Evolutionary conservation across 2,113 vertebrate genomes (phyloP), one percentile per base, ranked within the genome.

Genomic region (Petroica traversi): DNA sequence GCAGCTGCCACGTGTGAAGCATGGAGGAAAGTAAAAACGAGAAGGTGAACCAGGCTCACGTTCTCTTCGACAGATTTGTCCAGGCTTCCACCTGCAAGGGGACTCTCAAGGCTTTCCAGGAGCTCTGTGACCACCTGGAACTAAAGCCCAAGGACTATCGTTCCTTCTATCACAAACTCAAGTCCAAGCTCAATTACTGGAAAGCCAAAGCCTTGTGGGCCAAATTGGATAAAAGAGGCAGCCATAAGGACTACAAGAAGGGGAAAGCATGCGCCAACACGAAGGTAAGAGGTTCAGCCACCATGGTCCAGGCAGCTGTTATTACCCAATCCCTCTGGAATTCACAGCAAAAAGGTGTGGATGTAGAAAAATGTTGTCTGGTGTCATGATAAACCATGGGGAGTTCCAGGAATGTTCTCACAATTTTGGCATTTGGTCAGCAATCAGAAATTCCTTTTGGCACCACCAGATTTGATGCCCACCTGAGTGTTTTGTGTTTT

Each of bases 141-240:
- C 98, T 99, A 58, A 99, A 99, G 95, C 99, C 99, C 36, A 98
- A 95, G 55, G 99, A 99, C 89, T 99, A 98, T 95, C 98, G 98
- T 75, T 98, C 99, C 89, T 99, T 99, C 97, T 99, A 99, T 92
- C 99, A 99, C 97, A 99, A 99, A 93, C 99, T 99, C 91, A 99
- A 99, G 97, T 99, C 99, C 96, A 99, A 98, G 95, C 99, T 99
- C 78, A 99, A 99, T 98, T 99, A 99, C 96, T 99, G 99, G 99
- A 99, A 99, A 98, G 99, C 99, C 94, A 99, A 99, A 97, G 99
- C 99, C 19, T 98, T 99, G 58, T 99, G 99, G 99, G 98, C 98
- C 61, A 99, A 99, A 93, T 93, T 99, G 94, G 99, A 99, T 97
- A 99, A 99, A 95, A 97, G 99, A 89, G 99, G 99, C 54, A 97